A percentile compares a stretch with the other conserved stretches of the same genome.
Conservation (phyloP, 2,113 vertebrate genomes). For the Serilophus lunatus region DNA sequence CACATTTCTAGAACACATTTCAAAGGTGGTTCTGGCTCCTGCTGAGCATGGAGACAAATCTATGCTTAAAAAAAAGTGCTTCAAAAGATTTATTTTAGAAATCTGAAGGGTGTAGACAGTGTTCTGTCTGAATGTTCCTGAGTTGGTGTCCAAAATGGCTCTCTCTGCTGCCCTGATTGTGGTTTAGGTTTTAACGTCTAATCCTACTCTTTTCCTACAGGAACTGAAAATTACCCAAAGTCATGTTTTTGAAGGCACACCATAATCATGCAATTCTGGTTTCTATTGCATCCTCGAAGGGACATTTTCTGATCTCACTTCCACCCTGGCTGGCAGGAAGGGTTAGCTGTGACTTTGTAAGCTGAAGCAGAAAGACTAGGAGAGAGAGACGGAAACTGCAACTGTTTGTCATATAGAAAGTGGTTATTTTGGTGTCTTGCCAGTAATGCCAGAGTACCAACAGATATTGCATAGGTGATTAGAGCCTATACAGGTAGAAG, state of each 20-base stretch:
- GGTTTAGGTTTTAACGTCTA: background rate
- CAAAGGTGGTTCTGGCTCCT: background rate
- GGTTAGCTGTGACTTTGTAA: background rate
- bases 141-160: background rate
- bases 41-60: background rate
- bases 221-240: background rate
- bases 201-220: background rate
- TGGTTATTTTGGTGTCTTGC: background rate
- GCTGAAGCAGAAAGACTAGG: background rate
- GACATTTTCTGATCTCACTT: background rate
- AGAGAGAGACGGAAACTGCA: background rate
- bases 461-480: slow-evolving; percentile 15
- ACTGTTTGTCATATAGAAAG: background rate
- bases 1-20: background rate
- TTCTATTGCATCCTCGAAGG: background rate
- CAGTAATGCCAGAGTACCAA: background rate
- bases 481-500: slow-evolving; percentile 5
- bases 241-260: background rate
- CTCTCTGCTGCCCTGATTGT: background rate
- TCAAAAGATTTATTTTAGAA: background rate
- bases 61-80: background rate
- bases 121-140: background rate
- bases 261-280: background rate
- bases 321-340: background rate
- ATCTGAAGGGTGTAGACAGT: background rate